Conservation (phyloP, 2,797 vertebrate genomes). For the Saxicola maurus region DNA sequence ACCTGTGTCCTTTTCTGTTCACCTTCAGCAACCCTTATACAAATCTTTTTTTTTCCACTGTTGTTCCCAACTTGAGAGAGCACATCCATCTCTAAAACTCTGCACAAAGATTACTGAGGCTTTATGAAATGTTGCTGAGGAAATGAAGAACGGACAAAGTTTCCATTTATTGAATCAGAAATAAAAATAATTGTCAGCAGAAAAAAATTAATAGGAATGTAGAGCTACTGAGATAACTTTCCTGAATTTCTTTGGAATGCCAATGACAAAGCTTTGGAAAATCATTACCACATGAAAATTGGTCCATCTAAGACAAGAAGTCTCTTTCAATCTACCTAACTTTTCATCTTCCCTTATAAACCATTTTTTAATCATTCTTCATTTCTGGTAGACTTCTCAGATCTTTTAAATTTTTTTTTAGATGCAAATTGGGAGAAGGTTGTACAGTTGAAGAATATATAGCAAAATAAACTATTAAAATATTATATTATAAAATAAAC, state of each 20-base stretch:
- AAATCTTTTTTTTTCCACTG: background rate
- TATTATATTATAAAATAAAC: background rate
- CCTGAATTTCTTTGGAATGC: background rate
- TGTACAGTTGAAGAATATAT: background rate
- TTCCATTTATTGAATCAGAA: background rate
- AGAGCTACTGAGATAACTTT: background rate
- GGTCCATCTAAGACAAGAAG: background rate
- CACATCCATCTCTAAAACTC: background rate
- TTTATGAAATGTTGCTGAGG: background rate
- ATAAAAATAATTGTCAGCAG: background rate
- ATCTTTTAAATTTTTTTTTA: background rate
- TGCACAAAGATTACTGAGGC: background rate
- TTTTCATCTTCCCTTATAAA: background rate
- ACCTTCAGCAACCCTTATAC: background rate
- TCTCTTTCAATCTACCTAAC: background rate
- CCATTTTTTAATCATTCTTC: background rate
- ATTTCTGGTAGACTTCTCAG: background rate
- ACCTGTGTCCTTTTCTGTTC: background rate
- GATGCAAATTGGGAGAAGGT: background rate
- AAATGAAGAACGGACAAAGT: background rate
- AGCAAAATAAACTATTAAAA: background rate
- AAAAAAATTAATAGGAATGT: background rate
- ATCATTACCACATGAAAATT: background rate
- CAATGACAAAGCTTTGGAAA: background rate
- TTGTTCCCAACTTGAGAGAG: background rate